Evolutionary conservation across 2,888 invertebrate species (phyloP).

Genomic region (Trissonchulus sp.): DNA sequence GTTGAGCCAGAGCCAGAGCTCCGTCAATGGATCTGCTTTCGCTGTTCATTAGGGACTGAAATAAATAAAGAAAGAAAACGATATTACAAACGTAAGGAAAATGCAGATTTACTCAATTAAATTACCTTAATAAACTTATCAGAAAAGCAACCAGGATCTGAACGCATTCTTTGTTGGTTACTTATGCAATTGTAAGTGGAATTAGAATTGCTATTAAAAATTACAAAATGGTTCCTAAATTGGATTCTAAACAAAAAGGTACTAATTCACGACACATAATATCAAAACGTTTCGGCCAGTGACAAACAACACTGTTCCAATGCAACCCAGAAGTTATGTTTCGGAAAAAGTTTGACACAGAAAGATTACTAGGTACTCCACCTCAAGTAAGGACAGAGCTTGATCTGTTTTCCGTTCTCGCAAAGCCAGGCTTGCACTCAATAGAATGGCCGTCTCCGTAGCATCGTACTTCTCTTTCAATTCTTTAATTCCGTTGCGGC

Average conservation of each 20-base stretch:
- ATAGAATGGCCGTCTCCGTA: constrained; percentile 65
- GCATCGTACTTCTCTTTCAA: constrained; percentile 67
- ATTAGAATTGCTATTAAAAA: too few relatives aligned
- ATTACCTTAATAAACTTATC: too few relatives aligned
- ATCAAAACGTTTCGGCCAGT: too few relatives aligned
- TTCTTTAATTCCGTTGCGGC: constrained; percentile 66
- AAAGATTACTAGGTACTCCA: background rate
- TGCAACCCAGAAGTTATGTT: too few relatives aligned
- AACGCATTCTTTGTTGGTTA: too few relatives aligned
- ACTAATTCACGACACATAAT: too few relatives aligned
- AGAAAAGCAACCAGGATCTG: too few relatives aligned
- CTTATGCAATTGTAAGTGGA: too few relatives aligned
- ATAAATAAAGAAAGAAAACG: background rate
- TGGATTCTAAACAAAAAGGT: background rate
- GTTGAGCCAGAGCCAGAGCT: constrained; percentile 56
- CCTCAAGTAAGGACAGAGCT: constrained; percentile 65
- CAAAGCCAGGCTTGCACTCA: constrained; percentile 70
- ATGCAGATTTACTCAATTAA: too few relatives aligned
- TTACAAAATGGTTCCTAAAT: too few relatives aligned
- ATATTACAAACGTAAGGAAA: too few relatives aligned
- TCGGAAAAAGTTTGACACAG: too few relatives aligned
- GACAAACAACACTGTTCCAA: background rate
- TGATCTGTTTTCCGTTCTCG: constrained; percentile 70
- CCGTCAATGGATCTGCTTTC: constrained; percentile 15
- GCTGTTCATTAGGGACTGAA: constrained; percentile 58